Evolutionary conservation across 1,140 invertebrate genomes (phyloP).

Genomic region (Anagrus nilaparvatae): DNA sequence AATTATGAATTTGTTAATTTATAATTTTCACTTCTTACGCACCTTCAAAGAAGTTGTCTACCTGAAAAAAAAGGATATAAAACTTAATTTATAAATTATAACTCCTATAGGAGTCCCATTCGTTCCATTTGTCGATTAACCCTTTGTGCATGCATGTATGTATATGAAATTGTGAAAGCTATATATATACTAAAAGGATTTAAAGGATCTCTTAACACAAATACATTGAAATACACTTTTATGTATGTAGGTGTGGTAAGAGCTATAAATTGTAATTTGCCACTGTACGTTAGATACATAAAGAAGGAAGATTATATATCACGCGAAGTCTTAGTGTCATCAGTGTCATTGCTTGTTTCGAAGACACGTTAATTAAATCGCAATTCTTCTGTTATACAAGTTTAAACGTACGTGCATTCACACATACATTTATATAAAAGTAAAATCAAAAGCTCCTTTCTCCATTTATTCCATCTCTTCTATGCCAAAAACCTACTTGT

Average conservation of each 20-base stretch:
- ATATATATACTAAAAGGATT: too few relatives aligned
- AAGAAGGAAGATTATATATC: slow-evolving; percentile 10
- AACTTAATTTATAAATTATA: slow-evolving; percentile 18
- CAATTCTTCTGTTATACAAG: slow-evolving; percentile 1
- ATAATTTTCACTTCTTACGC: too few relatives aligned
- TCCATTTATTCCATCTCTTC: too few relatives aligned
- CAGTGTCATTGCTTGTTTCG: slow-evolving; percentile 16
- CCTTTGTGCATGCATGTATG: too few relatives aligned
- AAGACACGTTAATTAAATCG: slow-evolving; percentile 19
- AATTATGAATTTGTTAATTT: too few relatives aligned
- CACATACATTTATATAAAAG: neutral
- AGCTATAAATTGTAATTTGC: slow-evolving; percentile 25
- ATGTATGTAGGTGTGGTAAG: slow-evolving; percentile 8
- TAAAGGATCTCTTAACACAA: too few relatives aligned
- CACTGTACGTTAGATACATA: slow-evolving; percentile 9
- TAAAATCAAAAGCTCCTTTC: neutral
- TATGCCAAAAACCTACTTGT: too few relatives aligned
- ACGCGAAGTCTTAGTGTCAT: slow-evolving; percentile 8
- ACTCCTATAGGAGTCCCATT: slow-evolving; percentile 18
- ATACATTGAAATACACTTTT: too few relatives aligned
- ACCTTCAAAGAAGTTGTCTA: too few relatives aligned
- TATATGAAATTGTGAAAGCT: too few relatives aligned
- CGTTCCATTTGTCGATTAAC: slow-evolving; percentile 25
- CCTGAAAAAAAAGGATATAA: too few relatives aligned
- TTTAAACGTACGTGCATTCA: neutral